A percentile compares a stretch with the other conserved stretches of the same genome.
Conservation (phyloP, 2,888 invertebrate genomes). For the Hedychridium roseum region DNA sequence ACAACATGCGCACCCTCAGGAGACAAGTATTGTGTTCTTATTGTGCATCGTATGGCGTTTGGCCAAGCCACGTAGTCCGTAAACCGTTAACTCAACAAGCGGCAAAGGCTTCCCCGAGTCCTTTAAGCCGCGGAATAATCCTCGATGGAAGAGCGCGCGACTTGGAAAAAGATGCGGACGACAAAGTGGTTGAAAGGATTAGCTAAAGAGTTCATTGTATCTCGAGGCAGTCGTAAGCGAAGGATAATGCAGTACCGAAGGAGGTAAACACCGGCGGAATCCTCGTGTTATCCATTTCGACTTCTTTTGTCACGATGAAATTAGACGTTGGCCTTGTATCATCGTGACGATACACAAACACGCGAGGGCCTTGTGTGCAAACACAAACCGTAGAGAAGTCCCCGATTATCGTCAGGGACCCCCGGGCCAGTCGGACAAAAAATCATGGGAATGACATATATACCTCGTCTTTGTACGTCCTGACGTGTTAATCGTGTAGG, state of each 20-base stretch:
- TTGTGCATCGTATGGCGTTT: too few species aligned
- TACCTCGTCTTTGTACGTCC: conserved; percentile 48
- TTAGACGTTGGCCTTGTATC: too few species aligned
- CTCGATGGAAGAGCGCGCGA: background rate
- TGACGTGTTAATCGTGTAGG: conserved; percentile 57
- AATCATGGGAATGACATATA: conserved; percentile 51
- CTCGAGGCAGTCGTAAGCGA: conserved; percentile 11
- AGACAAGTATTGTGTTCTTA: too few species aligned
- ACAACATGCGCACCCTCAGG: too few species aligned
- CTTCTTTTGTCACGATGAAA: too few species aligned
- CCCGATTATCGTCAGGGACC: too few species aligned
- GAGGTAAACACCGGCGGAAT: conserved; percentile 44
- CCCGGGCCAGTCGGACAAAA: conserved; percentile 29
- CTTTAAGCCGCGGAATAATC: background rate
- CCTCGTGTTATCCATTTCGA: too few species aligned
- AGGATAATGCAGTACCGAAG: conserved; percentile 25
- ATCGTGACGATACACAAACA: too few species aligned
- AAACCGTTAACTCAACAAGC: too few species aligned
- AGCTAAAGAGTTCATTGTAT: conserved; percentile 1
- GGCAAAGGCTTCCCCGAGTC: background rate
- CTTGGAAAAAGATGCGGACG: conserved; percentile 7
- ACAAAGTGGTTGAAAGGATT: conserved; percentile 26
- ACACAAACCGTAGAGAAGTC: conserved; percentile 47
- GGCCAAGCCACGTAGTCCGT: too few species aligned
- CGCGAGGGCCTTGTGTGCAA: too few species aligned